A percentile compares a stretch with the other conserved stretches of the same genome.
These are phyloP conservation scores for Drosophila setosimentum DNA, from an alignment of 2,888 invertebrate species.

Conservation along the genomic window DNA sequence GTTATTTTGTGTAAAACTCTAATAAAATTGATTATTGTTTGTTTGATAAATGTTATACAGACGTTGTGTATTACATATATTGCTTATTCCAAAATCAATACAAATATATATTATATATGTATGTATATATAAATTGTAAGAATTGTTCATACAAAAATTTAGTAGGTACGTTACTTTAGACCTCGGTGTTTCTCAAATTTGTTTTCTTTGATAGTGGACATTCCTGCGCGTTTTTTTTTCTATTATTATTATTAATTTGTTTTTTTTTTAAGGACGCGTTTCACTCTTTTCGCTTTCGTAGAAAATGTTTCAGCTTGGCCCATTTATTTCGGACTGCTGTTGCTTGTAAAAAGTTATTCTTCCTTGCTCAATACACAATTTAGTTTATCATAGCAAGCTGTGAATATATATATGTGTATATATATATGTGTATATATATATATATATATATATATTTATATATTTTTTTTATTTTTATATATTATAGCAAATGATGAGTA, in stretches of 20 bases:
- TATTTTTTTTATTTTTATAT: constrained; percentile 29
- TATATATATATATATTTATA: constrained; percentile 14
- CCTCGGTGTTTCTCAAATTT: constrained; percentile 78
- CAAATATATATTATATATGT: constrained; percentile 81
- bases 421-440: constrained; percentile 16
- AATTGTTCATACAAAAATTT: constrained; percentile 82
- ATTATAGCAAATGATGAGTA: constrained; percentile 72
- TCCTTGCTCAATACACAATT: constrained; percentile 37
- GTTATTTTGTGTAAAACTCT: constrained; percentile 70
- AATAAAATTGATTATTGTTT: constrained; percentile 81
- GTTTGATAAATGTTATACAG: constrained; percentile 73
- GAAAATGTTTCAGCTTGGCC: constrained; percentile 67
- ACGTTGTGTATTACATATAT: constrained; percentile 77
- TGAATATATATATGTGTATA: not conserved
- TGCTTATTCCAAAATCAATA: constrained; percentile 83
- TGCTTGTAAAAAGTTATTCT: constrained; percentile 51
- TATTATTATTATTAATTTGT: not conserved
- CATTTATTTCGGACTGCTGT: constrained; percentile 15
- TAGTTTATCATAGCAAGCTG: not conserved
- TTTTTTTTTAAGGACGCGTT: constrained; percentile 30
- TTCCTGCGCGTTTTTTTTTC: constrained; percentile 30
- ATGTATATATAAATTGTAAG: constrained; percentile 79
- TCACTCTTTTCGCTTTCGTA: constrained; percentile 65
- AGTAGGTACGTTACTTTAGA: constrained; percentile 83
- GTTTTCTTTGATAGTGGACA: constrained; percentile 73